Percentiles rank a stretch among this genome's conserved stretches.
phyloP scores from a whole-genome alignment of 2,797 vertebrate genomes.

The Darevskia nairensis region DNA sequence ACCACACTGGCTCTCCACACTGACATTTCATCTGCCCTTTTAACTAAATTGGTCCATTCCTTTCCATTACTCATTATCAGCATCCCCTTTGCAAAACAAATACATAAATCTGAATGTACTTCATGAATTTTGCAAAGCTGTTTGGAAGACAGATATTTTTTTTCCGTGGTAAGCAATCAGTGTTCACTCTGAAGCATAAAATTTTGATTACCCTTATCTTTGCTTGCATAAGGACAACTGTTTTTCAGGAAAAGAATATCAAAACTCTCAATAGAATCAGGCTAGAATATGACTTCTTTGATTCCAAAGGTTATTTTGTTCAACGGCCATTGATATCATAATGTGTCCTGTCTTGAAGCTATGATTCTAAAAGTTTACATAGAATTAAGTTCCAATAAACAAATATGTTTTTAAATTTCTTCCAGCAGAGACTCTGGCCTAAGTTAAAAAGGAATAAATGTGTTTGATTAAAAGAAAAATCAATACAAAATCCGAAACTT shows the following conservation, averaged over 20 bases:
- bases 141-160: not conserved
- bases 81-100: not conserved
- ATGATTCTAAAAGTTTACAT: not conserved
- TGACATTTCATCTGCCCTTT: not conserved
- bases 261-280: not conserved
- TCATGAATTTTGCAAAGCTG: conserved; percentile 5
- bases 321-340: not conserved
- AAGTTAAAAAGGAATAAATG: not conserved
- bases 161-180: not conserved
- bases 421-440: not conserved
- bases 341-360: not conserved
- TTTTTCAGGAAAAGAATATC: conserved; percentile 8
- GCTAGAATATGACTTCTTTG: not conserved
- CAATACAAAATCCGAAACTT: not conserved
- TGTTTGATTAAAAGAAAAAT: not conserved
- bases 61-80: not conserved
- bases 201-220: conserved; percentile 27
- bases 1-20: no score
- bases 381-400: not conserved
- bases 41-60: not conserved
- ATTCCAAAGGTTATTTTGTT: not conserved
- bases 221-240: conserved; percentile 10
- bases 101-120: not conserved
- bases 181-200: conserved; percentile 2
- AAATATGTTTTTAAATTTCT: not conserved